Evolutionary conservation across 2,888 invertebrate species (phyloP), one percentile per base, ranked within the genome.

Genomic region (Acronicta psi): DNA sequence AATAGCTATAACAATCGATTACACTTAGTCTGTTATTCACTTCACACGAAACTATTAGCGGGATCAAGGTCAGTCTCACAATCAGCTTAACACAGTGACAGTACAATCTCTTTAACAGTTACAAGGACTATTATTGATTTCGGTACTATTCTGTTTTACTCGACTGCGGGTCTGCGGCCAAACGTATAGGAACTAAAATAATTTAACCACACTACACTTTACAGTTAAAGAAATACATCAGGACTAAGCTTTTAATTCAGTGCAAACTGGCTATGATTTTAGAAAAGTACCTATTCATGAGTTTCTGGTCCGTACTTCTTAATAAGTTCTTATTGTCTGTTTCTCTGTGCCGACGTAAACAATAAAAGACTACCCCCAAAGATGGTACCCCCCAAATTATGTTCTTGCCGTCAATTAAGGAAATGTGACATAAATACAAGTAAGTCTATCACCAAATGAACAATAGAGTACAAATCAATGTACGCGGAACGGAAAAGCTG

Each of bases 401-500:
- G n/a, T n/a, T n/a, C n/a, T n/a, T n/a, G n/a, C n/a, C n/a, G 25
- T 25, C 25, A 25, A 25, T 45, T 17, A 31, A 36, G n/a, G 13
- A 49, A 9, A 49, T 16, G 10, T 17, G 9, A 5, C 31, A 14
- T 2, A 20, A 34, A 42, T 50, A 40, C 18, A 18, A 34, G 42
- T 41, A 14, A 42, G 31, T 11, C 31, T 14, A 41, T 20, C 40
- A 14, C 31, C 37, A 59, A 50, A 59, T 42, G 8, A 23, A 46
- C 50, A 47, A 49, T 51, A 38, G 17, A 59, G 16, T 40, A 43
- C 47, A 38, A 16, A 31, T 44, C 38, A 46, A 53, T 51, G 43
- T 40, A 31, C 51, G 37, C 20, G n/a, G 29, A 67, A 42, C 45
- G 57, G 45, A 38, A 63, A 62, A 47, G 59, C 52, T 57, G 67